Evolutionary conservation across 1,140 invertebrate genomes (phyloP), one percentile per base, ranked within the genome.

Genomic region (Catajapyx aquilonaris): DNA sequence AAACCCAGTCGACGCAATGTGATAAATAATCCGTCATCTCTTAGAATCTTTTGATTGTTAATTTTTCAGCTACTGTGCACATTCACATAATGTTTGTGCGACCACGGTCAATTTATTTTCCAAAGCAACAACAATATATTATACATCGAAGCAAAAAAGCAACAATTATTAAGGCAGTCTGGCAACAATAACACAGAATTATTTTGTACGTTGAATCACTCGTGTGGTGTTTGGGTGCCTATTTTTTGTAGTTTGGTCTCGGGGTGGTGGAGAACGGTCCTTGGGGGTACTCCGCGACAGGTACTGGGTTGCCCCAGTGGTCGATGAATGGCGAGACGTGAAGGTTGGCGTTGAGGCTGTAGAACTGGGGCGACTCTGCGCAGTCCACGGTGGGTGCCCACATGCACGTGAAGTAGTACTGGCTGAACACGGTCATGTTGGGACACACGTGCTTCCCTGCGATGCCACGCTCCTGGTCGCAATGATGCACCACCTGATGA

Each of bases 381-480:
- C 39, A 40, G 20, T 40, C 39, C 2, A 40, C 39, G 19, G 34
- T 40, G 3, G 33, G 39, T 9, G 39, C 39, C 39, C 39, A 40
- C 5, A 20, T 30, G 22, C 41, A 43, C 3, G 41, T 41, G 9
- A 25, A 35, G 22, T 43, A 39, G 13, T 44, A 13, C 22, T 47
- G 46, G 39, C 46, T 45, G 39, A 46, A 47, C 25, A 47, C 39
- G 1, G 46, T 47, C 42, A 39, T 39, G 37, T 47, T 47, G 21
- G 46, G 44, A 38, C 46, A 47, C 3, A 47, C 43, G 37, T 34
- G 33, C 5, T 17, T 16, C n/a, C 33, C 33, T 4, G 15, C 32
- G 22, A 40, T 40, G 5, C 9, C 16, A 9, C 13, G 21, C 5
- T 35, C 20, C 4, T 28, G 19, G 25, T 40, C n/a, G 16, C 39